Base-by-base conservation (phyloP, 1,140 invertebrate genomes). In the Copidosoma floridanum region DNA sequence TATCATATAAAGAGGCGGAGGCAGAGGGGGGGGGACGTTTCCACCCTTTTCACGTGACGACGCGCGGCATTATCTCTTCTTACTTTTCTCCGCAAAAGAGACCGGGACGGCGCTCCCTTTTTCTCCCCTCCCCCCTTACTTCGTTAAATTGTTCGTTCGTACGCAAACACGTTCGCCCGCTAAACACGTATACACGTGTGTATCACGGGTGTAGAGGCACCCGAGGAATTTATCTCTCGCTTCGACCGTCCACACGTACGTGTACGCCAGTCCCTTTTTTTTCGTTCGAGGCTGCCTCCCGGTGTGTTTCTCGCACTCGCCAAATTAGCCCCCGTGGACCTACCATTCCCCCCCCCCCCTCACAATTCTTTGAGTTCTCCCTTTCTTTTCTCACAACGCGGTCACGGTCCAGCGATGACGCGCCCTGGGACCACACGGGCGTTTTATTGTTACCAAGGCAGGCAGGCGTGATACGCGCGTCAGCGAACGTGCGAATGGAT, bases 51-150 rank as follows among this genome's bases (percentile, higher is more conserved):
- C 68, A 72, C 70, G 65, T 67, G 47, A 75, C 72, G n/a, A 73
- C 70, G 70, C 62, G 67, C 62, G 67, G 64, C 58, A 71, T 77
- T 75, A 77, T 74, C 72, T 71, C 62, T 68, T 68, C 72, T 75
- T 75, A 71, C 68, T 71, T 73, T 66, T 50, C 37, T 48, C 37
- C 27, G 46, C 21, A 20, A 43, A 20, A 43, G 37, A 38, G 14
- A 11, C 12, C 12, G 35, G 16, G 35, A 1, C 20, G 18, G 3
- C 38, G 40, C 27, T 46, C 35, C 40, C 55, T 55, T 61, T 55
- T 46, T 24, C 24, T 18, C 16, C 12, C 11, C 64, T 61, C 61
- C 61, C 57, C 27, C 47, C 55, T 24, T 35, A 55, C 47, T 53
- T 32, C 18, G 54, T 54, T 57, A 46, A 44, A 51, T 58, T 47